Evolutionary conservation across 2,797 vertebrate species (phyloP).

Genomic region (Neosilurus hyrtlii): DNA sequence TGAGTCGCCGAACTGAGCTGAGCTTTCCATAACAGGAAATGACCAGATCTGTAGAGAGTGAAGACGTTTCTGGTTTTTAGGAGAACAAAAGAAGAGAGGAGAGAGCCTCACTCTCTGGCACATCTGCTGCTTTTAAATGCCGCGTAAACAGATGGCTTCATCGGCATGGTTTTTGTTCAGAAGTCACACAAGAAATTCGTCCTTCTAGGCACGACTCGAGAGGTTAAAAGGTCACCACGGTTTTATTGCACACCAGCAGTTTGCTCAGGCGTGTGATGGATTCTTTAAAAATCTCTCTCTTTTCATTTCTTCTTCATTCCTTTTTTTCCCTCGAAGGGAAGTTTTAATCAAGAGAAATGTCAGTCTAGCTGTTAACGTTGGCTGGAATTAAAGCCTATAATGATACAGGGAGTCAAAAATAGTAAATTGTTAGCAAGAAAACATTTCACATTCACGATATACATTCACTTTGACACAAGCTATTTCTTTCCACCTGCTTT

Average conservation of each 20-base stretch:
- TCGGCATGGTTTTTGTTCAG: slow-evolving; percentile 21
- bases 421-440: neutral
- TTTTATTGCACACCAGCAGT: neutral
- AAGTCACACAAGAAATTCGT: neutral
- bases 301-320: neutral
- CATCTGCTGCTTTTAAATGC: slow-evolving; percentile 14
- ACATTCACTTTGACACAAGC: too few species aligned
- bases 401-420: neutral
- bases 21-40: neutral
- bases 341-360: neutral
- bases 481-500: neutral
- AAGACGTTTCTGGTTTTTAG: neutral
- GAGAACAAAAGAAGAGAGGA: slow-evolving; percentile 6
- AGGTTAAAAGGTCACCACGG: neutral
- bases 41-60: neutral
- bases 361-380: neutral
- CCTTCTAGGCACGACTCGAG: neutral
- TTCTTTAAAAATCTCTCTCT: neutral
- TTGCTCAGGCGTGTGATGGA: neutral
- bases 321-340: neutral
- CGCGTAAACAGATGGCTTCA: slow-evolving; percentile 21
- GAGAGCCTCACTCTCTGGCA: neutral
- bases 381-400: neutral
- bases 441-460: neutral
- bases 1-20: neutral